These are phyloP conservation scores for Scortum barcoo DNA, from an alignment of 2,113 vertebrate genomes.

Conservation along the genomic window DNA sequence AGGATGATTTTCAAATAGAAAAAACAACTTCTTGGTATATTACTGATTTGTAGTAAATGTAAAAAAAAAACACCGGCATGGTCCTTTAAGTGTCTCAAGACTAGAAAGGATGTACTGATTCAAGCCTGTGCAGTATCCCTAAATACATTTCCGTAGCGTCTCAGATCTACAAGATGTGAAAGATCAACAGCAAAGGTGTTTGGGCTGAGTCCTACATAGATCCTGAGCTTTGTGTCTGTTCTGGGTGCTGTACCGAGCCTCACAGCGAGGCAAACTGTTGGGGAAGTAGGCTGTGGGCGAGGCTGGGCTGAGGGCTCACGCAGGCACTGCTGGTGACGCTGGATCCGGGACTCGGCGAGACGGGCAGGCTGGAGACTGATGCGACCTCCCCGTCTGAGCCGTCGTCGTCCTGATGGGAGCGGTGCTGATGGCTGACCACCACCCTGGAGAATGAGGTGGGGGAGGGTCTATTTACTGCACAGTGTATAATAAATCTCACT, in stretches of 20 bases:
- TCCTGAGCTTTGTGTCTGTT: slow-evolving; percentile 6
- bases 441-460: slow-evolving; percentile 46
- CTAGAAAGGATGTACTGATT: no score
- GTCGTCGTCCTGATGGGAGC: background rate
- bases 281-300: slow-evolving; percentile 35
- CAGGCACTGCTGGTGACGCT: slow-evolving; percentile 61
- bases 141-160: background rate
- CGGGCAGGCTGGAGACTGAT: slow-evolving; percentile 58
- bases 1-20: background rate
- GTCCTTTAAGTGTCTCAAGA: background rate
- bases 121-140: background rate
- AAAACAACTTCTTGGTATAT: background rate
- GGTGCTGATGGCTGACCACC: slow-evolving; percentile 53
- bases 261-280: slow-evolving; percentile 32
- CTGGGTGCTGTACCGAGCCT: slow-evolving; percentile 12
- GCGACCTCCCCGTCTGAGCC: slow-evolving; percentile 58
- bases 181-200: no score
- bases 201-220: background rate
- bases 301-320: slow-evolving; percentile 52
- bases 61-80: background rate
- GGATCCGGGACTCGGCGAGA: slow-evolving; percentile 55
- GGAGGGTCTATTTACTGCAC: background rate
- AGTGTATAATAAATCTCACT: background rate
- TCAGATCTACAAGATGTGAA: background rate
- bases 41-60: background rate